Percentiles rank a stretch among this genome's conserved stretches.
Conservation (phyloP, 92 coral and sea anemone genomes). For the Micromussa lordhowensis region DNA sequence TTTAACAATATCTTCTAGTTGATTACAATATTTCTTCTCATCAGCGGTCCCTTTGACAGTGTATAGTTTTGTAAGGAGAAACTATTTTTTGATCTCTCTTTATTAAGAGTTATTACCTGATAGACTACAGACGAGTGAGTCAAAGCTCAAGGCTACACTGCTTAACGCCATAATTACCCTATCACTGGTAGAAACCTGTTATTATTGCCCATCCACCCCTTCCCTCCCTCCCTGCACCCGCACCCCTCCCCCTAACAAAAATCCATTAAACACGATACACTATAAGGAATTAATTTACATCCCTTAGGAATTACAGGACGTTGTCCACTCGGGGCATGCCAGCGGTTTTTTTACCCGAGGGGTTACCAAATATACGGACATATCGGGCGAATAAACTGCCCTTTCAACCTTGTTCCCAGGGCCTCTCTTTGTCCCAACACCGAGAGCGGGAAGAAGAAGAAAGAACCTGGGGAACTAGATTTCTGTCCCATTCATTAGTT, state of each 20-base stretch:
- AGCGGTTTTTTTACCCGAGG: slow-evolving; percentile 14
- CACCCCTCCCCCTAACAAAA: not conserved
- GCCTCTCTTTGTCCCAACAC: too few relatives aligned
- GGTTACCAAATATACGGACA: not conserved
- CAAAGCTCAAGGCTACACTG: not conserved
- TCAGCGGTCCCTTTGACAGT: not conserved
- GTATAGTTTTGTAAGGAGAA: not conserved
- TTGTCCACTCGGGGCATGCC: slow-evolving; percentile 9
- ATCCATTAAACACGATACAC: not conserved
- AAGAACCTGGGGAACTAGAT: too few relatives aligned
- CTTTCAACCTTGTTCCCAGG: not conserved
- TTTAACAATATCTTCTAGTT: not conserved
- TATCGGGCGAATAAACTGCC: not conserved
- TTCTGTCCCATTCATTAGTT: not conserved
- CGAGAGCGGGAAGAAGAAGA: too few relatives aligned
- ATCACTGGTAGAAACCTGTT: not conserved
- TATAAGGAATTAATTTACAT: not conserved
- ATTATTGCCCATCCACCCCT: not conserved
- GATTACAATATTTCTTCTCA: not conserved
- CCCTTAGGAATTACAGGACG: slow-evolving; percentile 27
- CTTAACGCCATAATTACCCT: not conserved
- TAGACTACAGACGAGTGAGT: not conserved
- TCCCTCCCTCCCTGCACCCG: not conserved
- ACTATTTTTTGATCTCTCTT: not conserved
- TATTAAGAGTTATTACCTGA: not conserved